These are phyloP conservation scores for Eupeodes latifasciatus DNA, from an alignment of 2,888 invertebrate genomes.

Conservation along the genomic window DNA sequence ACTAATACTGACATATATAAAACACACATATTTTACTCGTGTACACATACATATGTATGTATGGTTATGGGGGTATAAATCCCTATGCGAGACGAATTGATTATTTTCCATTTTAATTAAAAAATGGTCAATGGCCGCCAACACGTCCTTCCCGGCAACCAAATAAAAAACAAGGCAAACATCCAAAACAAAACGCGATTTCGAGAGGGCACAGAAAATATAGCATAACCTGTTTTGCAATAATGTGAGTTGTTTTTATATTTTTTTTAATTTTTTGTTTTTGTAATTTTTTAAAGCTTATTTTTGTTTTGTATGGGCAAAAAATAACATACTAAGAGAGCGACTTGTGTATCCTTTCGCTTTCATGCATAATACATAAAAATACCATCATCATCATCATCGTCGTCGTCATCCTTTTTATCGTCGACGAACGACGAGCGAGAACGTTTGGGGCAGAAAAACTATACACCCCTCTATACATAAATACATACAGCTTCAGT, in stretches of 20 bases:
- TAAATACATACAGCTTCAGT: slow-evolving; percentile 36
- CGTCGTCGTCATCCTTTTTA: slow-evolving; percentile 52
- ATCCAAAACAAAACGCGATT: slow-evolving; percentile 65
- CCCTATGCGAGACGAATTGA: slow-evolving; percentile 68
- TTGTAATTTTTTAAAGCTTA: slow-evolving; percentile 57
- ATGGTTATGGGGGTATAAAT: not conserved
- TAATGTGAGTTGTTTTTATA: slow-evolving; percentile 53
- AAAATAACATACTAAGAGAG: slow-evolving; percentile 73
- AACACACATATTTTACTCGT: not conserved
- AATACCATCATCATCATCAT: slow-evolving; percentile 66
- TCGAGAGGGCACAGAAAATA: slow-evolving; percentile 56
- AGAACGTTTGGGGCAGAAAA: not conserved
- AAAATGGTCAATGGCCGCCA: slow-evolving; percentile 70
- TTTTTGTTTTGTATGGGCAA: slow-evolving; percentile 22
- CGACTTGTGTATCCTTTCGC: slow-evolving; percentile 82
- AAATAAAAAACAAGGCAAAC: slow-evolving; percentile 60
- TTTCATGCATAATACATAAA: slow-evolving; percentile 83
- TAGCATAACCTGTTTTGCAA: slow-evolving; percentile 75
- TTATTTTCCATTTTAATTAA: slow-evolving; percentile 75
- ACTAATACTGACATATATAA: not conserved
- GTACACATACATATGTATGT: too few relatives aligned
- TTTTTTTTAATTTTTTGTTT: slow-evolving; percentile 58
- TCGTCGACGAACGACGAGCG: slow-evolving; percentile 28
- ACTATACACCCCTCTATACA: not conserved
- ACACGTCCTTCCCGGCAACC: slow-evolving; percentile 67